Evolutionary conservation across 2,113 vertebrate species (phyloP), one percentile per base, ranked within the genome.

Genomic region (Zosterops hypoxanthus): DNA sequence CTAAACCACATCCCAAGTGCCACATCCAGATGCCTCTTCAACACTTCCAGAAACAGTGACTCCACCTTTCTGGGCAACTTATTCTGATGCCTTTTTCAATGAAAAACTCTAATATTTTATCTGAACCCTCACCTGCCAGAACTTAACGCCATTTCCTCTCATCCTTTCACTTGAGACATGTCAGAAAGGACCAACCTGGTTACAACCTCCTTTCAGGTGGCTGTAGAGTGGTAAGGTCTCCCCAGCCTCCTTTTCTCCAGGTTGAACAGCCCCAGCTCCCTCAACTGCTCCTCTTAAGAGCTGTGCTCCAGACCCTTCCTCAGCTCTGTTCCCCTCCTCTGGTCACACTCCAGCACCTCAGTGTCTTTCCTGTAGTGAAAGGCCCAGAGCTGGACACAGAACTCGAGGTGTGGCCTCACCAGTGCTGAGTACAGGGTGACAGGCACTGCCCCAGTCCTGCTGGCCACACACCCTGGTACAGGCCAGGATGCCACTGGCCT

Each of bases 101-200:
- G 21, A 33, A 69, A 82, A 65, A 42, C 28, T 47, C 11, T 23
- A 55, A 19, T 31, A 55, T 22, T n/a, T 46, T 17, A 41, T 41
- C 61, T 61, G 29, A 69, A 69, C 25, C 25, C 14, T 82, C 17
- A 34, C 18, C 34, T 69, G 55, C 55, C 41, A 75, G 1, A 41
- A 53, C 3, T 46, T 53, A n/a, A 19, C 39, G 47, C 41, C 25
- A 61, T 23, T 55, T 69, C 9, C 12, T 55, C 55, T 41, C 24
- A 29, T 21, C 11, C 41, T 47, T 76, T 69, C 41, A 31, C 21
- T 34, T 55, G 41, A 26, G 25, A 76, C 16, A 46, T 7, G 20
- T 28, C n/a, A 68, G n/a, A 36, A 60, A 19, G 52, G 20, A 68
- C 24, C 0, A 0, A n/a, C 12, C 17, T 34, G 14, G 14, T 20